Conservation (phyloP, 2,797 vertebrate species). For the Pagetopsis macropterus region DNA sequence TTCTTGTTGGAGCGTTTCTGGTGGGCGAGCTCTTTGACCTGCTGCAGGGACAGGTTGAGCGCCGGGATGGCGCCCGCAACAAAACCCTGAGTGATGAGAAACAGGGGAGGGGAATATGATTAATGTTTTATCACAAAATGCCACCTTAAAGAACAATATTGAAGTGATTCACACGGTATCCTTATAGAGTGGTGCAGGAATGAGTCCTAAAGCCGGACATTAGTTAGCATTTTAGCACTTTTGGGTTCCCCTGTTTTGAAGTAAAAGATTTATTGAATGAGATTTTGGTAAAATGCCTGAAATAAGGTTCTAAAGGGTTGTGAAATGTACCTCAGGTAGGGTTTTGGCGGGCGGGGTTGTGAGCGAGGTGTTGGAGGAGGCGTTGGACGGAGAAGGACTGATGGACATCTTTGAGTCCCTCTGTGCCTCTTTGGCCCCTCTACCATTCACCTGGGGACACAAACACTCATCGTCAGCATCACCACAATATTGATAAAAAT, state of each 20-base stretch:
- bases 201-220: too few relatives aligned
- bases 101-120: not conserved
- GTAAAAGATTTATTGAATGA: too few relatives aligned
- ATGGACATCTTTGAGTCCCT: conserved; percentile 77
- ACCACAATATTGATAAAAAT: not conserved
- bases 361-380: conserved; percentile 80
- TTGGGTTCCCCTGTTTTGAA: too few relatives aligned
- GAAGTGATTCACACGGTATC: too few relatives aligned
- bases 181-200: too few relatives aligned
- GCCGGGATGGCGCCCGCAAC: conserved; percentile 76
- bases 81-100: conserved; percentile 52
- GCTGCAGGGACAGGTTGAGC: conserved; percentile 88
- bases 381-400: conserved; percentile 81
- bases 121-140: too few relatives aligned
- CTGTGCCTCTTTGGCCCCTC: conserved; percentile 57
- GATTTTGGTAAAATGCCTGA: too few relatives aligned
- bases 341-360: conserved; percentile 70
- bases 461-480: conserved; percentile 21
- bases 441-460: conserved; percentile 75
- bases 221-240: too few relatives aligned
- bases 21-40: conserved; percentile 93
- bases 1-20: conserved; percentile 94
- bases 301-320: too few relatives aligned
- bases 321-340: conserved; percentile 74
- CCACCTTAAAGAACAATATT: too few relatives aligned